Base-by-base conservation (phyloP, 1,140 invertebrate species). In the Cotesia typhae region DNA sequence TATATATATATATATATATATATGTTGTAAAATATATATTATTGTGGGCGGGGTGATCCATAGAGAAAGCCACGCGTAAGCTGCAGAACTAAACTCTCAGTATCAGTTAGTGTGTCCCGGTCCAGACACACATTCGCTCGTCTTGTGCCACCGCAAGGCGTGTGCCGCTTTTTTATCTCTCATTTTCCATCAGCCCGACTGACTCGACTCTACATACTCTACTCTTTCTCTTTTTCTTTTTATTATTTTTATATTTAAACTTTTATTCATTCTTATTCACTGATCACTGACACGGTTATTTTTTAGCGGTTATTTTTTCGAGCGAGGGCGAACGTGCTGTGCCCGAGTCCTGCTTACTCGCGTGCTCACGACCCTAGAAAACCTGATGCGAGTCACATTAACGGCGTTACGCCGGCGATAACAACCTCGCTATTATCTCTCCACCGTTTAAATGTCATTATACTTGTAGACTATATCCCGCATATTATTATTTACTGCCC, bases 11-110 rank as follows among this genome's bases (percentile, higher is more conserved):
- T 3, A 6, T 41, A 41, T 3, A 41, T 3, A 41, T 41, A 41
- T 41, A 41, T 41, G 38, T 28, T 28, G 20, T 28, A 28, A 28
- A 28, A 28, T 28, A 3, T 47, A 47, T 47, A 38, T 71, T 67
- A 68, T 80, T 77, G 82, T 82, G 81, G 82, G 82, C 82, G 82
- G 80, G 79, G 79, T 84, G 81, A 78, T 80, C 80, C 81, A 20
- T 35, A 82, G 82, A 84, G 82, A 84, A 84, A 84, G 82, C 82
- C 74, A 76, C 38, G 37, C 67, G 57, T 57, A 74, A 68, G 65
- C 70, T 73, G 65, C 64, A 71, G 60, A 14, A 59, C 70, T 75
- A 59, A 61, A 55, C 73, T 72, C 53, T 61, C 74, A 9, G 41
- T 47, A 47, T 47, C 41, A 47, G 41, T 47, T 47, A 47, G 41